Evolutionary conservation across 2,797 vertebrate species (phyloP).

Genomic region (Falco columbarius): DNA sequence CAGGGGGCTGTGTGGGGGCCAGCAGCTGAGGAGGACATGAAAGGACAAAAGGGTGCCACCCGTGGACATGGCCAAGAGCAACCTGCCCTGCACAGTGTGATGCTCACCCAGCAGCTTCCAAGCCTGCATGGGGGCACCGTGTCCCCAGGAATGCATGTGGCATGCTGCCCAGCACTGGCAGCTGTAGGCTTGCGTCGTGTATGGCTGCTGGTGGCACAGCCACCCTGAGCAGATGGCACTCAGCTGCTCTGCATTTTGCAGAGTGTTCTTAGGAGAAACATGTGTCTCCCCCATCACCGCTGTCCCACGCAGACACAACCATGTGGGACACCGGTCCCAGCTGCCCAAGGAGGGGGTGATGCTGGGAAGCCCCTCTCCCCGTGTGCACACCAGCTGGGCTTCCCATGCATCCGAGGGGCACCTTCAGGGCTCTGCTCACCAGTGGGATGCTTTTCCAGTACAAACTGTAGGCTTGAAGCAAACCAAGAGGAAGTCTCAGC

Average conservation of each 20-base stretch:
- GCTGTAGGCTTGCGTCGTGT: neutral
- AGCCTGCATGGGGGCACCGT: fast-evolving
- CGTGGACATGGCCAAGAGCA: fast-evolving
- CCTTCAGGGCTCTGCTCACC: neutral
- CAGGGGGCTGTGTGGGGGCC: fast-evolving
- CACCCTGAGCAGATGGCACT: fast-evolving
- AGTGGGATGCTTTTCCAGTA: fast-evolving
- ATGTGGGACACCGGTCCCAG: fast-evolving
- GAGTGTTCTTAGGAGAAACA: neutral
- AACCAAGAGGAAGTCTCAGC: neutral
- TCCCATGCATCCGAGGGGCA: fast-evolving
- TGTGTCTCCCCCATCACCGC: fast-evolving
- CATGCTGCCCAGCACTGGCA: fast-evolving
- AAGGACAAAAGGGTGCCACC: neutral
- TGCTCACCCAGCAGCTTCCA: neutral
- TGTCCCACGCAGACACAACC: neutral
- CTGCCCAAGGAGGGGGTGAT: neutral
- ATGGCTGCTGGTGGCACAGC: neutral
- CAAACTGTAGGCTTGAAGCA: neutral
- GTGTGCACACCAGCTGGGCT: fast-evolving
- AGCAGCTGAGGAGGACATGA: neutral
- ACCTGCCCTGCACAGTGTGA: fast-evolving
- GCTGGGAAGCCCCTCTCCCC: neutral
- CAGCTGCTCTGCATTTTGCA: neutral
- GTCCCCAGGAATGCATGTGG: fast-evolving